These are phyloP conservation scores for Vollenhovia emeryi DNA, from an alignment of 1,140 invertebrate species.

Conservation along the genomic window DNA sequence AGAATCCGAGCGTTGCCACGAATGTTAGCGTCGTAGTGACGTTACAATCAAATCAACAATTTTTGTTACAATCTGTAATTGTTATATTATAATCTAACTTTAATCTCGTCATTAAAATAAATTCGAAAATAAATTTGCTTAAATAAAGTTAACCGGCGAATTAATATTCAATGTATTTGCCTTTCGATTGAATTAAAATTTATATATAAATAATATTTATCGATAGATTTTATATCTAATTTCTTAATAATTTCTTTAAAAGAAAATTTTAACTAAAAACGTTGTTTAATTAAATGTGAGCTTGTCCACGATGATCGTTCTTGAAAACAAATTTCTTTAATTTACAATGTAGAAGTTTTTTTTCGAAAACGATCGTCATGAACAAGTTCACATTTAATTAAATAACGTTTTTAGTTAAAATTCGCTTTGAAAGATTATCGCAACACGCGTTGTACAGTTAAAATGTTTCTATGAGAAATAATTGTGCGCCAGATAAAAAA, in stretches of 20 bases:
- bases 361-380: background rate
- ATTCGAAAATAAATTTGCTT: background rate
- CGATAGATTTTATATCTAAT: background rate
- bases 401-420: slow-evolving; percentile 10
- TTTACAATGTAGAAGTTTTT: no score
- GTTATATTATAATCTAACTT: slow-evolving; percentile 13
- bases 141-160: background rate
- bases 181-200: background rate
- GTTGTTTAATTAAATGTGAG: background rate
- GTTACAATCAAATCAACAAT: background rate
- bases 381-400: background rate
- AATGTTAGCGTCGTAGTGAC: background rate
- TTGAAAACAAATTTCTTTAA: background rate
- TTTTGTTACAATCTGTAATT: background rate
- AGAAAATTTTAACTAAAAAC: slow-evolving; percentile 8
- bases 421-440: background rate
- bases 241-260: background rate
- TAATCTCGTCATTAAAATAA: background rate
- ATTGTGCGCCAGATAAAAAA: background rate
- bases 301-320: background rate
- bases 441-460: background rate
- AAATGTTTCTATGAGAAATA: background rate
- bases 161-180: background rate
- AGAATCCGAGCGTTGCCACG: background rate
- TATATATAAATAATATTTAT: background rate